A percentile compares a stretch with the other conserved stretches of the same genome.
Conservation (phyloP, 2,797 vertebrate genomes). For the Telmatherina bonti region DNA sequence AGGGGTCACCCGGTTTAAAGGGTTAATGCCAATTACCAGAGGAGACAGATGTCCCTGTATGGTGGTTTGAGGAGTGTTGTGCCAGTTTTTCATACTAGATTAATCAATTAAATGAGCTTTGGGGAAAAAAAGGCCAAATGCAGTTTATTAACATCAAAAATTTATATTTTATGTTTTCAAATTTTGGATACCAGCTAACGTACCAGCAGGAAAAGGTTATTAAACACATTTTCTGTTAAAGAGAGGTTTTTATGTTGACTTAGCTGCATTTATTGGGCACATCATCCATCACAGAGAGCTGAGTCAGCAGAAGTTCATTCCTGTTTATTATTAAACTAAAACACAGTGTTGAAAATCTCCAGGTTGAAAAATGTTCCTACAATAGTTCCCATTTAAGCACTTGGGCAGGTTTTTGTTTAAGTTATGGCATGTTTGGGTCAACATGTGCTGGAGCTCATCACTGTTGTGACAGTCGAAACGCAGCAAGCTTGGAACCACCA, state of each 20-base stretch:
- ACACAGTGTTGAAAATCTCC: no score
- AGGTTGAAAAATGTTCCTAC: no score
- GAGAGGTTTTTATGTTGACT: neutral
- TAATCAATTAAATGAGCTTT: constrained; percentile 30
- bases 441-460: neutral
- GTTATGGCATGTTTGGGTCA: neutral
- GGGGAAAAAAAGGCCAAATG: constrained; percentile 7
- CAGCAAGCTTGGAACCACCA: no score
- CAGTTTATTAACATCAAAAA: neutral
- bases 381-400: neutral
- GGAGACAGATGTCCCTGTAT: constrained; percentile 60
- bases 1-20: constrained; percentile 59
- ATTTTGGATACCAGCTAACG: neutral
- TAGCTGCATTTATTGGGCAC: neutral
- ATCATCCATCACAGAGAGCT: neutral
- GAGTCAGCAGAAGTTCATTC: neutral
- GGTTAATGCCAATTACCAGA: constrained; percentile 77
- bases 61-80: constrained; percentile 38
- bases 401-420: neutral
- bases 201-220: neutral
- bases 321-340: no score
- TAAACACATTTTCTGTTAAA: neutral
- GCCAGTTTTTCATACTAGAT: constrained; percentile 57
- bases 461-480: no score
- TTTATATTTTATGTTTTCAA: neutral